Base-by-base conservation (phyloP, 2,888 invertebrate species). In the Amphipyra tragopoginis region DNA sequence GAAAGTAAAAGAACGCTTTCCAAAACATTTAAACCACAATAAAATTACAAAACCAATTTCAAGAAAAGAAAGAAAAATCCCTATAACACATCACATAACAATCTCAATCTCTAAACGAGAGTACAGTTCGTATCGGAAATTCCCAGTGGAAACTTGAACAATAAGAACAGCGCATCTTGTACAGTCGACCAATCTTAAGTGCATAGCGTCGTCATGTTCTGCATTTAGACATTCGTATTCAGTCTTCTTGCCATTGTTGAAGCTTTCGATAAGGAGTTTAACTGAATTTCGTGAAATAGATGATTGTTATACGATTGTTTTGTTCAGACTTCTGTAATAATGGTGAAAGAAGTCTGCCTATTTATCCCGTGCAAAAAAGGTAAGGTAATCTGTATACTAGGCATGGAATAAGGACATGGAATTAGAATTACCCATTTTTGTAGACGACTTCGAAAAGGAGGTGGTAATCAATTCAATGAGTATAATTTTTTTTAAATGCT, bases 161-260 rank as follows among this genome's bases (percentile, higher is more conserved):
- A 79, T 82, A 77, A 74, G 75, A 74, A 76, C 70, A 77, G 54
- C 82, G 85, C 83, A 81, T 83, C 82, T 85, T 80, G 82, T 81
- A 80, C 71, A 77, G 75, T 76, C 81, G 75, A 82, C 85, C 82
- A 76, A 83, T 83, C 83, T 82, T 86, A 85, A 87, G 87, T 87
- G 87, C 86, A 82, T 79, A 84, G 77, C 80, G 81, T 83, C 79
- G 87, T 87, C 83, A 79, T 85, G 84, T 81, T 65, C 81, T 76
- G 82, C 80, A 83, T 87, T 83, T 79, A 83, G 84, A 82, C 78
- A 72, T 77, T 79, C 75, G 65, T 62, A 70, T 73, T 77, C 58
- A 66, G 69, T 71, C 72, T 70, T 64, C 67, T 55, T 65, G 65
- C 71, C 62, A 58, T 60, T 70, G 72, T 68, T 66, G 54, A 55